Evolutionary conservation across 2,113 vertebrate species (phyloP), one percentile per base, ranked within the genome.

Genomic region (Zapornia atra): DNA sequence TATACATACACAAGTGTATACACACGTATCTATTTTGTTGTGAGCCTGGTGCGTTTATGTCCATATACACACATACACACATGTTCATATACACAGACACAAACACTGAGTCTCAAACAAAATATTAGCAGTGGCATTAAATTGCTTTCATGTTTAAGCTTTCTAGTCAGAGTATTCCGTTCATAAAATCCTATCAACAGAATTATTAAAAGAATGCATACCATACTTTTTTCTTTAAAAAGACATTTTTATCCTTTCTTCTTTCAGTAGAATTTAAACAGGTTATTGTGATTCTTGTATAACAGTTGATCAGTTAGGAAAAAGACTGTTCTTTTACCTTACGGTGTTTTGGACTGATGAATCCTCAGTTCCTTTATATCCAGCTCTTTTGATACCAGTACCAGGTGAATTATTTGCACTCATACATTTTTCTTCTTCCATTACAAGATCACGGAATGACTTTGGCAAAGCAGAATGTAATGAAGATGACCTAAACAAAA

Each of bases 391-490:
- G 73, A 96, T 71, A 93, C 90, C 83, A 88, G 97, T 82, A 80
- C 95, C 91, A 26, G 96, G 88, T 34, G 94, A 96, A 66, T 71
- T 92, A 82, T 70, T 95, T 20, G 66, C 82, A 92, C 63, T 96
- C 83, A 98, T 34, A 78, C 79, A 82, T 83, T 97, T 99, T 96
- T 98, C 98, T 96, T 99, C 99, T 97, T 99, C 98, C 64, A 97
- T 95, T 89, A 98, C 94, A 59, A 99, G 98, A 80, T 99, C 98
- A 87, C 98, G 98, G 94, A 99, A 99, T 82, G 99, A 99, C 64
- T 97, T 98, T 12, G 98, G 98, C 73, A 98, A 98, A 63, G 98
- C 64, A 60, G 98, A 98, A 96, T 98, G 98, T 25, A 98, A 97
- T 28, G 98, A 97, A 94, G 98, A 98, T 21, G 98, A 97, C 99